Evolutionary conservation across 2,113 vertebrate species (phyloP).

Genomic region (Nicator chloris): DNA sequence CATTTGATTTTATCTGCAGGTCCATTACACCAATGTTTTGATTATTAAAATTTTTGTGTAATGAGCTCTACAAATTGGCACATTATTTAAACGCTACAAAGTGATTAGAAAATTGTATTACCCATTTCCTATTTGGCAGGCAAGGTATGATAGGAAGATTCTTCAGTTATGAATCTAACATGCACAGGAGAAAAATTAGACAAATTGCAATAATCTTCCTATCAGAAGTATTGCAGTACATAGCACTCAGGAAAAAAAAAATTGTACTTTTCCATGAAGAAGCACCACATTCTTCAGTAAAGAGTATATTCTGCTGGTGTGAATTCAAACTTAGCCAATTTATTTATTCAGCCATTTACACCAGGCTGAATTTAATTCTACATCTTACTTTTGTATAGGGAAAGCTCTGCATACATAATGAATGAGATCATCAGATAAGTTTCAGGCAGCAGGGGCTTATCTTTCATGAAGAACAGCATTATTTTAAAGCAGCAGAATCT

Average conservation of each 20-base stretch:
- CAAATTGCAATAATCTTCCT: background rate
- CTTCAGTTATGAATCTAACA: slow-evolving; percentile 35
- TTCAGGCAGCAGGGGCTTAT: slow-evolving; percentile 34
- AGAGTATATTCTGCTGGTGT: background rate
- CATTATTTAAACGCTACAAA: slow-evolving; percentile 33
- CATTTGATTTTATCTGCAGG: background rate
- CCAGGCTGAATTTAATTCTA: background rate
- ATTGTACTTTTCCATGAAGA: background rate
- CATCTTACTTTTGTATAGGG: background rate
- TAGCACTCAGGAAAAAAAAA: background rate
- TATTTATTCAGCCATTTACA: background rate
- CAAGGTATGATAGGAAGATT: background rate
- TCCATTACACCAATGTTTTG: slow-evolving; percentile 22
- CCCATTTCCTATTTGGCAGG: slow-evolving; percentile 21
- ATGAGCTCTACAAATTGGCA: background rate
- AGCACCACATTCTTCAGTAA: background rate
- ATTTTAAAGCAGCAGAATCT: slow-evolving; percentile 34
- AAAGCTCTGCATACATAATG: background rate
- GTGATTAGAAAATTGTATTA: background rate
- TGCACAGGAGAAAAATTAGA: background rate
- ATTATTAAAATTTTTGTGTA: background rate
- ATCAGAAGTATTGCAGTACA: background rate
- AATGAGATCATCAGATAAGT: slow-evolving; percentile 28
- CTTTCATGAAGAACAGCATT: slow-evolving; percentile 54
- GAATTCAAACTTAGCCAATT: background rate